A percentile compares a stretch with the other conserved stretches of the same genome.
Evolutionary conservation across 2,797 vertebrate species (phyloP).

Genomic region (Liasis olivaceus): DNA sequence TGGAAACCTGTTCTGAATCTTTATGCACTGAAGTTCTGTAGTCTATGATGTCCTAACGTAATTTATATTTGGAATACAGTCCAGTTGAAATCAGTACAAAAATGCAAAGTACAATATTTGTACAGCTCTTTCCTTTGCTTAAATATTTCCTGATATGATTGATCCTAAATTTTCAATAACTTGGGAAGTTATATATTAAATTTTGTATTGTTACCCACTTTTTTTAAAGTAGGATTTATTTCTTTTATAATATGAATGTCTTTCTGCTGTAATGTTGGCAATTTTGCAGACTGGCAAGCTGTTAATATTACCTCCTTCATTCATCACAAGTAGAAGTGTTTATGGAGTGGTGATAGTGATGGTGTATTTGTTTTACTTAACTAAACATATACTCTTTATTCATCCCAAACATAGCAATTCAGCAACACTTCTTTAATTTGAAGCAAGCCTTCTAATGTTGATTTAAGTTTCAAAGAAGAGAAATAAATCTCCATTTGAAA

Average conservation of each 20-base stretch:
- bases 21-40: conserved; percentile 43
- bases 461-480: conserved; percentile 17
- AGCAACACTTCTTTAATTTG: conserved; percentile 32
- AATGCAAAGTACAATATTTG: not conserved
- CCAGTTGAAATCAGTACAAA: not conserved
- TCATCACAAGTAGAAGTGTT: not conserved
- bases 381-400: conserved; percentile 20
- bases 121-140: not conserved
- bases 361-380: not conserved
- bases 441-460: conserved; percentile 29
- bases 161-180: not conserved
- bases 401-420: conserved; percentile 12
- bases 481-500: conserved; percentile 23
- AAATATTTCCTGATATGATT: not conserved
- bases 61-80: conserved; percentile 31
- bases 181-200: not conserved
- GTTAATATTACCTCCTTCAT: not conserved
- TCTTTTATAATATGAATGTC: conserved; percentile 40
- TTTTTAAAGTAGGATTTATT: conserved; percentile 20
- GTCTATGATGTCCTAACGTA: not conserved
- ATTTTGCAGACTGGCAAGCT: conserved; percentile 42
- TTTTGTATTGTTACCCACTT: not conserved
- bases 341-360: not conserved
- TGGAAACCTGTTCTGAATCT: conserved; percentile 68
- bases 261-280: conserved; percentile 36